phyloP scores from a whole-genome alignment of 2,888 invertebrate species.

The Craniophora ligustri region DNA sequence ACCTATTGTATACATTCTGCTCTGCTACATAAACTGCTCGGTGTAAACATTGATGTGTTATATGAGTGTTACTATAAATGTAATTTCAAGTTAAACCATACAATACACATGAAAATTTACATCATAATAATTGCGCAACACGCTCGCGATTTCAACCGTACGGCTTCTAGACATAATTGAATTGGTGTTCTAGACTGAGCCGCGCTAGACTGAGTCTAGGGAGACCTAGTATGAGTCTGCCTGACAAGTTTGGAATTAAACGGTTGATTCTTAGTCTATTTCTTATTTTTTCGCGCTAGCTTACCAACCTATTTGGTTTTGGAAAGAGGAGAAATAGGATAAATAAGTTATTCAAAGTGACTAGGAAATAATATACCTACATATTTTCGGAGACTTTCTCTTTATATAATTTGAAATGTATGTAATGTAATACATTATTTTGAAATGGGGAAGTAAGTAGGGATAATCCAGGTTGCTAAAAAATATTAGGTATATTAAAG shows the following conservation, averaged over 20 bases:
- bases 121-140: conserved; percentile 39
- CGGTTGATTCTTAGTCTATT: conserved; percentile 21
- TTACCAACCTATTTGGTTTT: too few species aligned
- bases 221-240: conserved; percentile 2
- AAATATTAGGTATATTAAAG: too few species aligned
- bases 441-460: too few species aligned
- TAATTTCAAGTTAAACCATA: neutral
- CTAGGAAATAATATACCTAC: too few species aligned
- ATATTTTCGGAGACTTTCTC: too few species aligned
- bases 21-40: neutral
- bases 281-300: neutral
- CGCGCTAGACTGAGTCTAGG: conserved; percentile 1
- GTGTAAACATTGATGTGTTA: too few species aligned
- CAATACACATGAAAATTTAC: conserved; percentile 34
- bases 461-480: too few species aligned
- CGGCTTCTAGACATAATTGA: conserved; percentile 53
- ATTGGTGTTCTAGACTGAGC: conserved; percentile 40
- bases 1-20: too few species aligned
- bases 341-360: too few species aligned
- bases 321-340: too few species aligned
- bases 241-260: conserved; percentile 4
- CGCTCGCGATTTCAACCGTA: conserved; percentile 41
- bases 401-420: too few species aligned
- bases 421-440: too few species aligned
- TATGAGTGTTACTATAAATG: neutral